Conservation (phyloP, 2,888 invertebrate genomes). For the Oconnorella tubifera region DNA sequence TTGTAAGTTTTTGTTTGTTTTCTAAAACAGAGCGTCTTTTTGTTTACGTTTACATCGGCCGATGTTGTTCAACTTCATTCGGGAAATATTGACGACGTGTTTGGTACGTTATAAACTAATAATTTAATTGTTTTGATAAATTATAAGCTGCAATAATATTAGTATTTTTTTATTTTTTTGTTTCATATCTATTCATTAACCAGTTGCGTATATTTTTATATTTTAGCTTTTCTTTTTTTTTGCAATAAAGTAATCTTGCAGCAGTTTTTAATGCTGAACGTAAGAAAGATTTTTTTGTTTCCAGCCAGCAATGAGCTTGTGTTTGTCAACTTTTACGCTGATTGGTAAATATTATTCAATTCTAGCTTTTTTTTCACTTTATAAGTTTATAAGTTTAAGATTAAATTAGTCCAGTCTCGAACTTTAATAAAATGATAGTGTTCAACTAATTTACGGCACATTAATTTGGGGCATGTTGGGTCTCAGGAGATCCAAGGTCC, state of each 20-base stretch:
- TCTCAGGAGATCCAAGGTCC: too few species aligned
- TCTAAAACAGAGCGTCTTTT: not conserved
- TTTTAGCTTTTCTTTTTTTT: too few species aligned
- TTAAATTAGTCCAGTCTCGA: not conserved
- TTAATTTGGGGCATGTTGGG: too few species aligned
- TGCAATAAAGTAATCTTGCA: too few species aligned
- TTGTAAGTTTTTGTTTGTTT: too few species aligned
- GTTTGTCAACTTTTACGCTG: slow-evolving; percentile 98
- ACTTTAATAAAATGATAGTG: not conserved
- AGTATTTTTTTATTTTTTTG: too few species aligned
- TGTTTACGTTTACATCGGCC: not conserved
- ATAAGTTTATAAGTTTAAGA: not conserved
- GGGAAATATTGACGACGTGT: slow-evolving; percentile 14
- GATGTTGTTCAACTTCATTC: slow-evolving; percentile 11
- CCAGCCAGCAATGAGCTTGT: slow-evolving; percentile 92
- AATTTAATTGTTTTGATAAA: too few species aligned
- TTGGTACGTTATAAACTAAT: slow-evolving; percentile 16
- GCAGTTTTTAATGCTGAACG: too few species aligned
- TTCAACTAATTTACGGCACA: not conserved
- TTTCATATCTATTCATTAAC: not conserved
- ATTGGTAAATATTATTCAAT: slow-evolving; percentile 67
- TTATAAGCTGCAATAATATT: not conserved
- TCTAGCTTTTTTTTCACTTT: not conserved
- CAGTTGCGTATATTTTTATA: too few species aligned
- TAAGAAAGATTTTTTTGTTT: slow-evolving; percentile 55